Base-by-base conservation (phyloP, 2,113 vertebrate species). In the Periophthalmodon schlosseri region DNA sequence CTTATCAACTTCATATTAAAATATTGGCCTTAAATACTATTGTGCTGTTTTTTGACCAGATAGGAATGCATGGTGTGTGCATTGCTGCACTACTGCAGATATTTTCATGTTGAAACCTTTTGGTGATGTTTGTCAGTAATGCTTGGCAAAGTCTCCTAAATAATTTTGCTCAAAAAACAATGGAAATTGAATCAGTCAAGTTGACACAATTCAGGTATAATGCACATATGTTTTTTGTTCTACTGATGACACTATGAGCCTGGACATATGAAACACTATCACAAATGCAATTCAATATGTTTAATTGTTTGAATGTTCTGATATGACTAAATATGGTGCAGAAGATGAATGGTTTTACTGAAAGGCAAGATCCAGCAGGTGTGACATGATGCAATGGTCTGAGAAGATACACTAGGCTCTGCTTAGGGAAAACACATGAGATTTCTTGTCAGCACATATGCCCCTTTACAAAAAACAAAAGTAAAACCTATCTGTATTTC, bases 371-470 rank as follows among this genome's bases (percentile, higher is more conserved):
- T 21, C 16, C 50, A n/a, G 7, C 49, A 58, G 61, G 74, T 69
- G 72, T 69, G 52, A 82, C 9, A 74, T 56, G 63, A 57, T 58
- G 44, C 56, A 28, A 56, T 23, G 28, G 7, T 10, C 21, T 15
- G 52, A n/a, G 0, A 5, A 0, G 58, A 14, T 2, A 56, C 58
- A 39, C 36, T 6, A 49, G 12, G 2, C 50, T 68, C 10, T 24
- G 39, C 70, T 84, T 73, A 74, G 50, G 77, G 52, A 83, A 86
- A 20, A 58, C 28, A 11, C 3, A 13, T 18, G 4, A 9, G 16
- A 75, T 65, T 84, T 78, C 65, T 69, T 70, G 68, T 82, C 68
- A 80, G 5, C 4, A 14, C 28, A 21, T 11, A 10, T 2, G 39
- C 10, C 39, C 7, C 2, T 58, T 14, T 21, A 11, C 54, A 54